Base-by-base conservation (phyloP, 30 jellyfish, hydroid and myxozoan genomes). In the Hydra vulgaris region DNA sequence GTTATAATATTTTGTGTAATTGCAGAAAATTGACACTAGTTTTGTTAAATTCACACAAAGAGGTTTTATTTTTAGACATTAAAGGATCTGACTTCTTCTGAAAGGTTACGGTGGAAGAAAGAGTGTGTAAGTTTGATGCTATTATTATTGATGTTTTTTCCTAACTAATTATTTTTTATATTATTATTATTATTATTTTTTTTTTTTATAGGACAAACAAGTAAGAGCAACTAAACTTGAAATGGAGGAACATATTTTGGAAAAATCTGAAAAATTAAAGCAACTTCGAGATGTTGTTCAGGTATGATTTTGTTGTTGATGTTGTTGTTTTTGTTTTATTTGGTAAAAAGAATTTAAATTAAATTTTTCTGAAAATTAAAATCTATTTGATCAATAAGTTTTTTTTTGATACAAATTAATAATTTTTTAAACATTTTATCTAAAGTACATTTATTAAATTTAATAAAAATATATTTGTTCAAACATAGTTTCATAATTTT, bases 91-190 rank as follows among this genome's bases (percentile, higher is more conserved):
- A 83, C 95, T 0, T 86, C 96, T 1, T 54, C 86, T 18, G 96
- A 91, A 87, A 86, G 88, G 66, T 83, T 88, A 25, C 89, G 88
- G 17, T 91, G 96, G 96, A 96, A 91, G 79, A 76, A 68, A 17
- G 98, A 86, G 81, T 86, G 96, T 79, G 98, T 91, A 80, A 79
- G 98, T 83, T 3, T 24, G 16, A 16, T 75, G 20, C 17, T 56
- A 15, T n/a, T 56, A 56, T 56, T 15, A 15, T 56, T 56, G 71
- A 56, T 56, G n/a, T 56, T 56, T 68, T 20, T 68, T 68, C 16
- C 27, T 68, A 3, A n/a, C 27, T 68, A 56, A 56, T 15, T 17
- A 15, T 68, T n/a, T 68, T 68, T 7, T 68, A 20, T 4, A 20
- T n/a, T 68, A 73, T 5, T 7, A 7, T 25, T 3, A n/a, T 3